phyloP scores from a whole-genome alignment of 2,113 vertebrate species.

The Calcarius ornatus region DNA sequence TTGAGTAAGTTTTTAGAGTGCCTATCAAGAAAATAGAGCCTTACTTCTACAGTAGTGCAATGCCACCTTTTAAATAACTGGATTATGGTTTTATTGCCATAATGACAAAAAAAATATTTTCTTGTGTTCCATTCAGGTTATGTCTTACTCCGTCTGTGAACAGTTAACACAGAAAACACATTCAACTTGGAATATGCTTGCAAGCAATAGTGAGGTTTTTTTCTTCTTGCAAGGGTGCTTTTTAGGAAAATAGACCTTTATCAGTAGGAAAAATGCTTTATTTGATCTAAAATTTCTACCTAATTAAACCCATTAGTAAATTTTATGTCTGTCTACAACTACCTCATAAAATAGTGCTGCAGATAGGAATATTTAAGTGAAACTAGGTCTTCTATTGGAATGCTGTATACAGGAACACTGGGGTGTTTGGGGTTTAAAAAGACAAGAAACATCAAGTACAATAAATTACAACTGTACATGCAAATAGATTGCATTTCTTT shows the following conservation, averaged over 20 bases:
- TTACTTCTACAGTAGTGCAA: constrained; percentile 23
- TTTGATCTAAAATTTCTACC: background rate
- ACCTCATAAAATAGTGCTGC: background rate
- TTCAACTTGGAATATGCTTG: background rate
- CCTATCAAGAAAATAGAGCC: constrained; percentile 38
- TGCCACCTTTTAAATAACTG: constrained; percentile 1
- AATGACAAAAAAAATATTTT: constrained; percentile 16
- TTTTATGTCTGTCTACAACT: background rate
- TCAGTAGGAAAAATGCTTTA: background rate
- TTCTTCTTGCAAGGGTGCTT: background rate
- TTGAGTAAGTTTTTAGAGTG: constrained; percentile 63
- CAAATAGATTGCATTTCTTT: background rate
- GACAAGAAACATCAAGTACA: background rate
- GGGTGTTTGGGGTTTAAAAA: background rate
- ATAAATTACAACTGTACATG: background rate
- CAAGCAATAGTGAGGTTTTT: background rate
- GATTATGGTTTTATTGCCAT: constrained; percentile 23
- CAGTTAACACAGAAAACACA: background rate
- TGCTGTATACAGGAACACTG: background rate
- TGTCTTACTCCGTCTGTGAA: background rate
- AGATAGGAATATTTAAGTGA: background rate
- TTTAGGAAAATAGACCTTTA: background rate
- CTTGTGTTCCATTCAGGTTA: constrained; percentile 3
- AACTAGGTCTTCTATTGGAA: background rate
- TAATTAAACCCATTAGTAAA: background rate